phyloP scores from a whole-genome alignment of 1,140 invertebrate genomes.

The Drosophila lacertosa region DNA sequence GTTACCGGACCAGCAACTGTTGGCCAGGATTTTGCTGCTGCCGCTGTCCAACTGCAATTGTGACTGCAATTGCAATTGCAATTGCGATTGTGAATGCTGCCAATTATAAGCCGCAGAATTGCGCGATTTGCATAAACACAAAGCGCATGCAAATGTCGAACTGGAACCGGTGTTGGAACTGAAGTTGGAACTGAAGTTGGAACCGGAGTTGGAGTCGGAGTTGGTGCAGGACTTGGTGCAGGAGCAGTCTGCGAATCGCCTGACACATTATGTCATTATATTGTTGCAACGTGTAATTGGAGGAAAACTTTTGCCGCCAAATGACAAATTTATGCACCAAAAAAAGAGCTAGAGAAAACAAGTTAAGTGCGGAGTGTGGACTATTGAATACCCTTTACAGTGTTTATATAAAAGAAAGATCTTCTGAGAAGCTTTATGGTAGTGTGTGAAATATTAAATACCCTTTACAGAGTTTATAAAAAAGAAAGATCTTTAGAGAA shows the following conservation, averaged over 20 bases:
- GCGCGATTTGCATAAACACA: slow-evolving; percentile 11
- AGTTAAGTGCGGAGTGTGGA: background rate
- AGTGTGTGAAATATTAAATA: background rate
- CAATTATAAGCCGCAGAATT: slow-evolving; percentile 9
- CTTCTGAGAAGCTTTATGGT: too few species aligned
- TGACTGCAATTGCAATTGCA: slow-evolving; percentile 12
- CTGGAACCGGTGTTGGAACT: background rate
- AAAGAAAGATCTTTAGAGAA: too few species aligned
- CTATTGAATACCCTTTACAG: background rate
- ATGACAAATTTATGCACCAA: slow-evolving; percentile 72
- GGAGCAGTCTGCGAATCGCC: slow-evolving; percentile 20
- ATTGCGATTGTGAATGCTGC: background rate
- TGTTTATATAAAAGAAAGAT: too few species aligned
- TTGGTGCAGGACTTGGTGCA: background rate
- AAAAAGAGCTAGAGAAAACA: slow-evolving; percentile 41
- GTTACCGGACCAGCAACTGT: slow-evolving; percentile 2
- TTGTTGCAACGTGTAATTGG: slow-evolving; percentile 79
- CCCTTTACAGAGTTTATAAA: background rate
- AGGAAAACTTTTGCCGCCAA: slow-evolving; percentile 76
- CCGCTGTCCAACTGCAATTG: too few species aligned
- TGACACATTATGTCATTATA: slow-evolving; percentile 78
- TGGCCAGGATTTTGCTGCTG: slow-evolving; percentile 49
- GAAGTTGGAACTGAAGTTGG: background rate
- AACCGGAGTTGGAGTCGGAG: background rate
- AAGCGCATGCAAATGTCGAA: background rate